Percentiles rank a stretch among this genome's conserved stretches.
Evolutionary conservation across 2,888 invertebrate genomes (phyloP).

Genomic region (Patella caerulea): DNA sequence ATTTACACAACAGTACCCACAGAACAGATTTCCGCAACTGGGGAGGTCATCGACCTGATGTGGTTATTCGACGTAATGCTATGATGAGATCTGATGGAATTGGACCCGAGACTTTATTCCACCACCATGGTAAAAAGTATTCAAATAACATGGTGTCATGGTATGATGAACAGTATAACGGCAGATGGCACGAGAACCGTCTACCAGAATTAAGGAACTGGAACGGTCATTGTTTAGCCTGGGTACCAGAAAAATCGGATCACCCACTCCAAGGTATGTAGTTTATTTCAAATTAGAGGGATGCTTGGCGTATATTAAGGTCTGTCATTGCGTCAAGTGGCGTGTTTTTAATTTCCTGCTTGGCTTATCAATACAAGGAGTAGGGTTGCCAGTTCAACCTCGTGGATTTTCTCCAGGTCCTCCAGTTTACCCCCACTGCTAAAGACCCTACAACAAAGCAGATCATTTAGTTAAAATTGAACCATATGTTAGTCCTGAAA

Average conservation of each 20-base stretch:
- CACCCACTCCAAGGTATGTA: constrained; percentile 65
- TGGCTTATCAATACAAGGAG: too few relatives aligned
- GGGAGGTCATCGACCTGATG: constrained; percentile 60
- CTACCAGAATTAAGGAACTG: constrained; percentile 62
- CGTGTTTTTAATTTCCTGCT: too few relatives aligned
- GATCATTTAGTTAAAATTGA: too few relatives aligned
- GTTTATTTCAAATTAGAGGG: neutral
- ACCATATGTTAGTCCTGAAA: too few relatives aligned
- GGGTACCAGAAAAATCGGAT: constrained; percentile 69
- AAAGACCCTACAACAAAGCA: too few relatives aligned
- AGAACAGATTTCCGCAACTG: constrained; percentile 62
- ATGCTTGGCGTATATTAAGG: too few relatives aligned
- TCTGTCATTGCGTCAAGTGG: too few relatives aligned
- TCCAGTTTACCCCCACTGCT: too few relatives aligned
- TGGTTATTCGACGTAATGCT: constrained; percentile 60
- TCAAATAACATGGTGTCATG: constrained; percentile 67
- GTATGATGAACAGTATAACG: constrained; percentile 69
- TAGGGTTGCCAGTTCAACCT: too few relatives aligned
- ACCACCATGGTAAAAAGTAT: constrained; percentile 68
- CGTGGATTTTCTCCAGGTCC: too few relatives aligned
- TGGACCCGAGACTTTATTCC: constrained; percentile 61
- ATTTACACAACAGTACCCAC: constrained; percentile 64
- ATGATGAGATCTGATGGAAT: constrained; percentile 62
- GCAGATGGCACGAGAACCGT: constrained; percentile 56
- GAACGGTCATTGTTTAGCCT: constrained; percentile 64